Percentiles rank a stretch among this genome's conserved stretches.
Conservation (phyloP, 2,797 vertebrate genomes). For the Sebastes matsubarae region DNA sequence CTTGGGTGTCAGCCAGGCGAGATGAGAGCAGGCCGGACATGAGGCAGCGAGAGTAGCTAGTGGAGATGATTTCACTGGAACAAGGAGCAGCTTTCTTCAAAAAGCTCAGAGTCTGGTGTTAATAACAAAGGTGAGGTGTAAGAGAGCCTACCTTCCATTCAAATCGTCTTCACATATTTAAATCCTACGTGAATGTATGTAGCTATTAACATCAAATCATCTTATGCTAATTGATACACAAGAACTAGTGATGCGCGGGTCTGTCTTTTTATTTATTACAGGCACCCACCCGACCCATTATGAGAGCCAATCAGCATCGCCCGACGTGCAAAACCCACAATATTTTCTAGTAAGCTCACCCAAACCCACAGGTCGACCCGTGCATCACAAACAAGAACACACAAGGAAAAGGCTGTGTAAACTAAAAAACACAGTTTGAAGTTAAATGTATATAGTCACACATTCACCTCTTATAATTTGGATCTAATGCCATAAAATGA, state of each 20-base stretch:
- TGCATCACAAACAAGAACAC: background rate
- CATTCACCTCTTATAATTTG: background rate
- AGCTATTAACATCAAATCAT: background rate
- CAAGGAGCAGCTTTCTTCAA: slow-evolving; percentile 91
- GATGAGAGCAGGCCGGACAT: slow-evolving; percentile 93
- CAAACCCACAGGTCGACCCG: too few relatives aligned
- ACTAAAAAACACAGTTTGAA: background rate
- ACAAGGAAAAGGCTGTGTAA: background rate
- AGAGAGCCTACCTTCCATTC: background rate
- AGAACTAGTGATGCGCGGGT: background rate
- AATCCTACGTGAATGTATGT: background rate
- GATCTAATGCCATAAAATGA: background rate
- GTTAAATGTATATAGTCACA: background rate
- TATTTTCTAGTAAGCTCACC: background rate
- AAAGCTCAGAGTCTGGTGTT: slow-evolving; percentile 89
- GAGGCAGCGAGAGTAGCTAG: slow-evolving; percentile 92
- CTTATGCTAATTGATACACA: background rate
- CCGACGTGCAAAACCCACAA: background rate
- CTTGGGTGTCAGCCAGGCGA: slow-evolving; percentile 87
- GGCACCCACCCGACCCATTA: too few relatives aligned
- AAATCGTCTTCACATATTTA: background rate
- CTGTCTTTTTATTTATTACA: background rate
- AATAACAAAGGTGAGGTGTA: background rate
- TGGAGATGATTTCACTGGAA: slow-evolving; percentile 88
- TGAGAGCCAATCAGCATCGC: too few relatives aligned